Evolutionary conservation across 2,797 vertebrate genomes (phyloP).

Genomic region (Siniperca scherzeri): DNA sequence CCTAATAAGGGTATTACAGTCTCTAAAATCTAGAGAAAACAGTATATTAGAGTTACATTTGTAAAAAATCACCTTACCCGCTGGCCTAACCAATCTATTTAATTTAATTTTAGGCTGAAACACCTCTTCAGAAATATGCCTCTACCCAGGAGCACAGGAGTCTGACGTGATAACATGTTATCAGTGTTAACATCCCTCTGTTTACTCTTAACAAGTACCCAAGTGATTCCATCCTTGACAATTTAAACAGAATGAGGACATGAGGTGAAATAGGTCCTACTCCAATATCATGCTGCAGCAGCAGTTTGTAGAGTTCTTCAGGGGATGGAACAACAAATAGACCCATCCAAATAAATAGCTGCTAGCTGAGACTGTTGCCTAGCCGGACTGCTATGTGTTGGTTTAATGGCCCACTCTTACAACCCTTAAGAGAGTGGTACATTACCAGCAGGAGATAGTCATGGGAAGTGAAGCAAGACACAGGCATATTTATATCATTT

Average conservation of each 20-base stretch:
- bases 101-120: not conserved
- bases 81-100: not conserved
- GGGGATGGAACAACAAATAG: slow-evolving; percentile 65
- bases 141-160: not conserved
- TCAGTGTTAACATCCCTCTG: not conserved
- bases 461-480: slow-evolving; percentile 11
- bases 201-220: slow-evolving; percentile 20
- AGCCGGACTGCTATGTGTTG: slow-evolving; percentile 30
- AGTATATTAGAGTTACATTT: not conserved
- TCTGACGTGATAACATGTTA: not conserved
- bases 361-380: slow-evolving; percentile 42
- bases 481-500: slow-evolving; percentile 15
- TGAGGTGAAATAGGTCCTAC: slow-evolving; percentile 13
- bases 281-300: slow-evolving; percentile 15
- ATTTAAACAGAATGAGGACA: slow-evolving; percentile 16
- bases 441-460: slow-evolving; percentile 43
- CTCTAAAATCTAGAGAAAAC: not conserved
- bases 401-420: slow-evolving; percentile 43
- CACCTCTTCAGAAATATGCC: not conserved
- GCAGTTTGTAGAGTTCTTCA: slow-evolving; percentile 31
- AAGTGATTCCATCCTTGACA: slow-evolving; percentile 5
- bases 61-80: not conserved
- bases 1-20: not conserved
- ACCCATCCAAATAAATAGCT: slow-evolving; percentile 64
- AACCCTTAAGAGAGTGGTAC: slow-evolving; percentile 36